Percentiles rank a stretch among this genome's conserved stretches.
These are phyloP conservation scores for Malthinus flaveolus DNA, from an alignment of 2,888 invertebrate genomes.

Conservation along the genomic window DNA sequence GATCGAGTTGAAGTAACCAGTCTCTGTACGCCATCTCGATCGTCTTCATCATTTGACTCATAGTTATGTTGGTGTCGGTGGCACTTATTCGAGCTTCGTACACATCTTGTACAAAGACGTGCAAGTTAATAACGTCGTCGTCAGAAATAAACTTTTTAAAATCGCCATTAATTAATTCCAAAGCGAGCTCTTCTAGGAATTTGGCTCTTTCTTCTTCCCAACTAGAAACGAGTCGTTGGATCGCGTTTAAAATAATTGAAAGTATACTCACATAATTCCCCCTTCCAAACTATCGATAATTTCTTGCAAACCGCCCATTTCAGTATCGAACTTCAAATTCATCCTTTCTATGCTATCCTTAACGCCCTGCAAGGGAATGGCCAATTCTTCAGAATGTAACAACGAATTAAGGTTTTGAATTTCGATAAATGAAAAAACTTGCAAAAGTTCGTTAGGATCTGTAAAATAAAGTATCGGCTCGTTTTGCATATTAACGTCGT, in stretches of 20 bases:
- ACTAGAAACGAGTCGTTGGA: conserved; percentile 33
- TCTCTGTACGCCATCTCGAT: conserved; percentile 59
- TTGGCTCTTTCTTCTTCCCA: conserved; percentile 59
- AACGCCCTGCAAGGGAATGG: conserved; percentile 58
- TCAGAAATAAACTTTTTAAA: conserved; percentile 62
- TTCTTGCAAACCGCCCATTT: conserved; percentile 52
- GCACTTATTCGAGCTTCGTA: conserved; percentile 63
- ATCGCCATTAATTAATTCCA: conserved; percentile 59
- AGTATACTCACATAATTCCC: conserved; percentile 40
- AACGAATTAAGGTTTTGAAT: conserved; percentile 67
- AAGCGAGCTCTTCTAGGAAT: conserved; percentile 59
- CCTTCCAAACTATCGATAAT: conserved; percentile 54
- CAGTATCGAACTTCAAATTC: conserved; percentile 49
- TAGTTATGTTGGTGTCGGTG: conserved; percentile 61
- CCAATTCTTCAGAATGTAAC: conserved; percentile 62
- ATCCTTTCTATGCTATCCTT: conserved; percentile 55
- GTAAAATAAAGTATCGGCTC: conserved; percentile 62
- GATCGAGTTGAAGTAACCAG: conserved; percentile 58
- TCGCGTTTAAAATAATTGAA: background rate
- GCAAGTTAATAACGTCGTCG: conserved; percentile 60
- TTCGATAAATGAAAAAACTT: conserved; percentile 64
- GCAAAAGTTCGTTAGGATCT: conserved; percentile 59
- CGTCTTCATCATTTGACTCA: conserved; percentile 60
- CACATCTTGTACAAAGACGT: conserved; percentile 65
- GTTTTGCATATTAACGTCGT: conserved; percentile 53